A percentile compares a stretch with the other conserved stretches of the same genome.
Conservation (phyloP, 1,140 invertebrate genomes). For the Papilio polytes region DNA sequence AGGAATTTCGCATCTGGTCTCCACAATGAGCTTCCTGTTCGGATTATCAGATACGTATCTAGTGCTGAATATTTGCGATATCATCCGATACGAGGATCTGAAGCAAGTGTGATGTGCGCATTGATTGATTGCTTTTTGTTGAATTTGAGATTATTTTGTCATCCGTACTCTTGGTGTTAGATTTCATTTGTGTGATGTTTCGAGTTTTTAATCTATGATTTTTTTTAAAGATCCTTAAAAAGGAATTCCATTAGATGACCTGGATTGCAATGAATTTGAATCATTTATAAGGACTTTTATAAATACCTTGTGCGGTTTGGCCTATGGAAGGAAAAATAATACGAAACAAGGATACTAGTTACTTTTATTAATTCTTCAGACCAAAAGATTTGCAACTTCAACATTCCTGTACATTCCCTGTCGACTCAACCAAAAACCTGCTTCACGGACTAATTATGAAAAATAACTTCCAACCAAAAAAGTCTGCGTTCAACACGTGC, state of each 20-base stretch:
- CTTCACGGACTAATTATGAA: conserved; percentile 79
- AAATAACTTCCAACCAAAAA: conserved; percentile 76
- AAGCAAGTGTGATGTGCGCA: conserved; percentile 53
- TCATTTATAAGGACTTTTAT: too few relatives aligned
- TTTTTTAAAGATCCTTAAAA: neutral
- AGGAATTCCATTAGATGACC: neutral
- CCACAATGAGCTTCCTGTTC: conserved; percentile 80
- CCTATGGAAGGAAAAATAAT: neutral
- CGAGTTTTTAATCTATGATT: neutral
- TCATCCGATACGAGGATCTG: conserved; percentile 46
- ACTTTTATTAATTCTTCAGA: neutral
- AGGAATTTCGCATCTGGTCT: conserved; percentile 81
- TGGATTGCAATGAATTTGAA: too few relatives aligned
- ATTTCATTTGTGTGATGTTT: neutral
- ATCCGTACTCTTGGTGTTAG: conserved; percentile 2
- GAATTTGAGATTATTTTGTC: conserved; percentile 35
- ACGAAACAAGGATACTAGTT: neutral
- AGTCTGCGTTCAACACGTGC: conserved; percentile 78
- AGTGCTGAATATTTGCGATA: conserved; percentile 63
- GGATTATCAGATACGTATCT: conserved; percentile 78
- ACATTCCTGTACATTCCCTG: neutral
- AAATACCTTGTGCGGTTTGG: too few relatives aligned
- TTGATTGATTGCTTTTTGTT: conserved; percentile 58
- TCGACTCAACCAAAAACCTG: conserved; percentile 31
- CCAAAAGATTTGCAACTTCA: neutral